These are phyloP conservation scores for Mellilla xanthometata DNA, from an alignment of 2,888 invertebrate species.

Conservation along the genomic window DNA sequence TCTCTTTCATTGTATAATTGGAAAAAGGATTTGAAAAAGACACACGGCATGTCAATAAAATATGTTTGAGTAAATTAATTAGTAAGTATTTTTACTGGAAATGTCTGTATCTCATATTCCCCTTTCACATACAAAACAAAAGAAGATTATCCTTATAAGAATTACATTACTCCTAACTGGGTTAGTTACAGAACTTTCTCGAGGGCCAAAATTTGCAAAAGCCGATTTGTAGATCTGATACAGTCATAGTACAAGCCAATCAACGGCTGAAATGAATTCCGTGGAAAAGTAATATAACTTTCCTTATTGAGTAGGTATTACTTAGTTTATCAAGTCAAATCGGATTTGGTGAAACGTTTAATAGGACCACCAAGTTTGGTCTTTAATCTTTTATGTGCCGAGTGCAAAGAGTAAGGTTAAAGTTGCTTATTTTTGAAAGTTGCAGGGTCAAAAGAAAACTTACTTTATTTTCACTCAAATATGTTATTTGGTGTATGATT, in stretches of 20 bases:
- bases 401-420: conserved; percentile 13
- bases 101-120: no score
- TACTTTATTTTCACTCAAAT: background rate
- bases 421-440: conserved; percentile 2
- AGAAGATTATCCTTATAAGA: no score
- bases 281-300: conserved; percentile 77
- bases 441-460: background rate
- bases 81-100: no score
- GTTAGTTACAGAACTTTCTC: conserved; percentile 4
- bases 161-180: background rate
- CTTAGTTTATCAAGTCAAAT: conserved; percentile 52
- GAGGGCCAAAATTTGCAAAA: conserved; percentile 19
- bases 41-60: no score
- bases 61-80: no score
- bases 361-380: conserved; percentile 41
- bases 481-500: no score
- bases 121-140: no score
- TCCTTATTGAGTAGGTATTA: conserved; percentile 49
- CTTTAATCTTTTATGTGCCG: conserved; percentile 24
- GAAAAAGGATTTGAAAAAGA: no score
- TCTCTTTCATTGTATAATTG: no score
- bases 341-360: conserved; percentile 62
- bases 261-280: conserved; percentile 51
- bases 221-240: conserved; percentile 38
- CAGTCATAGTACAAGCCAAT: conserved; percentile 43